Evolutionary conservation across 37 sponge, comb jelly and placozoan species (phyloP).

Genomic region (Aphrocallistes beatrix): DNA sequence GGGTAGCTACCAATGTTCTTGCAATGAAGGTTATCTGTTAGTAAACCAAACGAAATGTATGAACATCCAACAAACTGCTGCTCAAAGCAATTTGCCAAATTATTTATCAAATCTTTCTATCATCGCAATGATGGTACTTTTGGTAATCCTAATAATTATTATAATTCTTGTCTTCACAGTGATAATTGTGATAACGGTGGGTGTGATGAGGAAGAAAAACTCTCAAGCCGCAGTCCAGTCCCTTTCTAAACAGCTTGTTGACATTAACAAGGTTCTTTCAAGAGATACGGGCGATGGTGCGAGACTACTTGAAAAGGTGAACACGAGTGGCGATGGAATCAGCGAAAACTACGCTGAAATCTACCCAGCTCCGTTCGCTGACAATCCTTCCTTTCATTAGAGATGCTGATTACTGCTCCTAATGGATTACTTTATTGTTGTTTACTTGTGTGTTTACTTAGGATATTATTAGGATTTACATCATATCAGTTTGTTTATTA

Average conservation of each 20-base stretch:
- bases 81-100: no score
- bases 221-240: background rate
- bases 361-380: slow-evolving; percentile 9
- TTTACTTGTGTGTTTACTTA: no score
- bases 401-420: no score
- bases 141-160: background rate
- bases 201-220: background rate
- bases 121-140: background rate
- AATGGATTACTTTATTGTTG: no score
- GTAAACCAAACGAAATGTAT: no score
- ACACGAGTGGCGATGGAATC: background rate
- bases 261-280: background rate
- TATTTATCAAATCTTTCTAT: no score
- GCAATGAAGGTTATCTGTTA: no score
- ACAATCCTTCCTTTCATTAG: no score
- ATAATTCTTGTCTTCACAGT: background rate
- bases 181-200: background rate
- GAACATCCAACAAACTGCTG: no score
- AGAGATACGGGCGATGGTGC: background rate
- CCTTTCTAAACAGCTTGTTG: background rate
- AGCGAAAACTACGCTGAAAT: background rate
- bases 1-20: no score
- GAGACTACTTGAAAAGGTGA: background rate
- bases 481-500: no score
- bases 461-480: no score